Percentiles rank a stretch among this genome's conserved stretches.
Conservation (phyloP, 1,140 invertebrate species). For the Amphibalanus amphitrite region DNA sequence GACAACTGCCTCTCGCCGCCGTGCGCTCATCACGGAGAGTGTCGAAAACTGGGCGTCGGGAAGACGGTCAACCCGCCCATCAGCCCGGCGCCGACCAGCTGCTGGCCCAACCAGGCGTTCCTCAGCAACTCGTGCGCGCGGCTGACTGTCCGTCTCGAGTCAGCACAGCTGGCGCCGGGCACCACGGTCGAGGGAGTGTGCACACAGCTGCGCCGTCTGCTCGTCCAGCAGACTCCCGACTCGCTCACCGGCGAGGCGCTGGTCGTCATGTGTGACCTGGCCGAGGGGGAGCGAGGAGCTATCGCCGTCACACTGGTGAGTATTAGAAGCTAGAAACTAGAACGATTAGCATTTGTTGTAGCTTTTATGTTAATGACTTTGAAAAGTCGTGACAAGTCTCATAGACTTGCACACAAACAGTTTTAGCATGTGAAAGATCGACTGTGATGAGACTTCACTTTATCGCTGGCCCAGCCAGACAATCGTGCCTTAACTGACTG, state of each 20-base stretch:
- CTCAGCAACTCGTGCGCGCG: constrained; percentile 52
- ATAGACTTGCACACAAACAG: too few relatives aligned
- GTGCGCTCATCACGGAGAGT: constrained; percentile 63
- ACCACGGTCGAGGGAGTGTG: constrained; percentile 54
- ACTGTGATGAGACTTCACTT: too few relatives aligned
- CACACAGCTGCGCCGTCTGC: constrained; percentile 40
- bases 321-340: too few relatives aligned
- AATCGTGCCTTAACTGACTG: too few relatives aligned
- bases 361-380: too few relatives aligned
- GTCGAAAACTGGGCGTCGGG: constrained; percentile 49
- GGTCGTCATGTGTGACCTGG: constrained; percentile 61
- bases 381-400: too few relatives aligned
- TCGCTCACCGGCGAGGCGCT: constrained; percentile 26
- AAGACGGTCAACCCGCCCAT: constrained; percentile 53
- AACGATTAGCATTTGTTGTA: too few relatives aligned
- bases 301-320: constrained; percentile 72
- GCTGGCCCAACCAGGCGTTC: constrained; percentile 55
- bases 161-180: constrained; percentile 37
- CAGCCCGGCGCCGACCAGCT: constrained; percentile 49
- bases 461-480: too few relatives aligned
- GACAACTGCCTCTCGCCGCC: constrained; percentile 56
- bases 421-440: too few relatives aligned
- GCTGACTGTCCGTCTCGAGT: constrained; percentile 49
- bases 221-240: constrained; percentile 41
- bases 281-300: constrained; percentile 55